Evolutionary conservation across 2,797 vertebrate species (phyloP).

Genomic region (Paguma larvata): DNA sequence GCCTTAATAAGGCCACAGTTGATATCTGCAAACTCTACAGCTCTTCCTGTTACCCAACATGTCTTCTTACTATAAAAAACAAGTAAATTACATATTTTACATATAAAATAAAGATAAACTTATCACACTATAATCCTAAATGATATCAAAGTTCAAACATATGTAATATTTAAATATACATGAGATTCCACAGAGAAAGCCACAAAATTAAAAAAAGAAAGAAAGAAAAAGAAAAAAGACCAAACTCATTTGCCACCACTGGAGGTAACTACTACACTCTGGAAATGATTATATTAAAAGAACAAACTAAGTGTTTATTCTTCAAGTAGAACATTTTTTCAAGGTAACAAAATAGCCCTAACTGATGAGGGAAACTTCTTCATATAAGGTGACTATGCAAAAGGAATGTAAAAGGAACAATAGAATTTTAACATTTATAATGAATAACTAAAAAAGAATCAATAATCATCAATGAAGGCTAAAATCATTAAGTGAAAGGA

Average conservation of each 20-base stretch:
- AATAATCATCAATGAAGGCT: background rate
- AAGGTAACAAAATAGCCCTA: slow-evolving; percentile 13
- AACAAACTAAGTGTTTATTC: background rate
- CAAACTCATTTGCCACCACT: background rate
- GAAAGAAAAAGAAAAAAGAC: background rate
- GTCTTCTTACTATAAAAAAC: slow-evolving; percentile 73
- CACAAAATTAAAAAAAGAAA: background rate
- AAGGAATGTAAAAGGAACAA: slow-evolving; percentile 36
- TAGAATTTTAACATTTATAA: background rate
- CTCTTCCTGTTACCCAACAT: slow-evolving; percentile 39
- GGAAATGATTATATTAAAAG: background rate
- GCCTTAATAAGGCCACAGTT: slow-evolving; percentile 58
- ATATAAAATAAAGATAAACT: slow-evolving; percentile 47
- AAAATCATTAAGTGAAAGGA: background rate
- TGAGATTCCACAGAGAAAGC: slow-evolving; percentile 1
- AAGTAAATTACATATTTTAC: background rate
- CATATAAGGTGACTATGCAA: background rate
- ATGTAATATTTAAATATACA: slow-evolving; percentile 7
- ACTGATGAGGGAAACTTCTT: background rate
- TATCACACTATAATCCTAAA: slow-evolving; percentile 52
- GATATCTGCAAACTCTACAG: slow-evolving; percentile 26
- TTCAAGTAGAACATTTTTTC: slow-evolving; percentile 18
- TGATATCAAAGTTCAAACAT: slow-evolving; percentile 34
- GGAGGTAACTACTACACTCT: background rate
- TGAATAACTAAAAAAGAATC: background rate